Evolutionary conservation across 2,797 vertebrate genomes (phyloP).

Genomic region (Chaunax sp.): DNA sequence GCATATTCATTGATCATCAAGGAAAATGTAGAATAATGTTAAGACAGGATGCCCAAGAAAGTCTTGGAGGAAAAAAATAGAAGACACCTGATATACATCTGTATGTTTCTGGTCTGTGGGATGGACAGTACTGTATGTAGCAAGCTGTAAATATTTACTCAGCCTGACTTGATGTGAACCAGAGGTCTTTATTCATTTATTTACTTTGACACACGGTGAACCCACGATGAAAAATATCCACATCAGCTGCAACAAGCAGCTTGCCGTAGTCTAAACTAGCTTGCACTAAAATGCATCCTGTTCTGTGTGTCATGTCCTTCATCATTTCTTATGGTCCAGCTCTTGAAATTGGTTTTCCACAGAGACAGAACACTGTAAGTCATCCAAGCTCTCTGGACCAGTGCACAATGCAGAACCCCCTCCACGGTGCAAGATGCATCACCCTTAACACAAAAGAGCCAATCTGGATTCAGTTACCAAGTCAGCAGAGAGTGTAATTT

Average conservation of each 20-base stretch:
- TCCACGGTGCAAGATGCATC: constrained; percentile 60
- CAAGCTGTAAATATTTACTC: background rate
- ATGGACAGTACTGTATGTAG: background rate
- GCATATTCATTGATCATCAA: no score
- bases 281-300: constrained; percentile 21
- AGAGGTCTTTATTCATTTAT: constrained; percentile 32
- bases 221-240: constrained; percentile 55
- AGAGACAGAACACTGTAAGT: constrained; percentile 66
- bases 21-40: background rate
- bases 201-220: constrained; percentile 46
- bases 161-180: constrained; percentile 1
- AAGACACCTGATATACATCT: background rate
- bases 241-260: constrained; percentile 38
- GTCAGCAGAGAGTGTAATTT: constrained; percentile 63
- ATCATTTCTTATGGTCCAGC: constrained; percentile 8
- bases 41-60: background rate
- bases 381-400: constrained; percentile 46
- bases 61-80: background rate
- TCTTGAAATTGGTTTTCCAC: constrained; percentile 57
- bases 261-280: constrained; percentile 8
- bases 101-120: constrained; percentile 3
- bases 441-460: constrained; percentile 67
- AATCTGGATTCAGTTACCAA: constrained; percentile 79
- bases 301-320: constrained; percentile 26
- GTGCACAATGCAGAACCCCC: constrained; percentile 46